Evolutionary conservation across 2,888 invertebrate species (phyloP), one percentile per base, ranked within the genome.

Genomic region (Tetanocera ferruginea): DNA sequence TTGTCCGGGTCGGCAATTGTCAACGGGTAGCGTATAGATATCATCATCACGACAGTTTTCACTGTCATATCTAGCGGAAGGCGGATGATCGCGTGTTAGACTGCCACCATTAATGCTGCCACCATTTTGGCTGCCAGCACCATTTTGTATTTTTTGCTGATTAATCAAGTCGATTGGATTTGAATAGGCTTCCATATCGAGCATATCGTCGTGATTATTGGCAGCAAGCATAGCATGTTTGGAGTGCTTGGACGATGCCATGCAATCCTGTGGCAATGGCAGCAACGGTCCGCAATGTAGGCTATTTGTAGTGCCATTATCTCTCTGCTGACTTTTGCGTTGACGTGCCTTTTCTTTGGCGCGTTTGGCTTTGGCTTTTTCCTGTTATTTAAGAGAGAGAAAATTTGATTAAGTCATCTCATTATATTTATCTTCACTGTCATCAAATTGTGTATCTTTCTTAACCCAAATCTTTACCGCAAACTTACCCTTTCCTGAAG

Each of bases 261-360:
- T 85, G 72, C 87, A 86, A 66, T 90, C 89, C 78, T 87, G 86
- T 17, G 89, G 88, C 82, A 88, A 80, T 25, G 89, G 85, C 60
- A 87, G 76, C 34, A 88, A 70, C 1, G 89, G 90, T 1, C 90
- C 90, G 55, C 90, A 87, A 49, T 88, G 88, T 0, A 84, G 79
- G n/a, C 84, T 80, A 75, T 80, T 84, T 8, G 80, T 67, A 64
- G 25, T 64, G 5, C 74, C 87, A 5, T 81, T 81, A 34, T 89
- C 88, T 69, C 87, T 88, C 31, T 87, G 89, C 80, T 90, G 91
- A 81, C 91, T 91, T 37, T 93, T 92, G 84, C 93, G 93, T 83
- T 93, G 91, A 77, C 93, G 91, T 17, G 94, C 94, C 83, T 93
- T 91, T 85, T 95, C 95, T 83, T 93, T 92, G 8, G 94, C 94